Evolutionary conservation across 2,888 invertebrate genomes (phyloP), one percentile per base, ranked within the genome.

Genomic region (Leptopilina myrica): DNA sequence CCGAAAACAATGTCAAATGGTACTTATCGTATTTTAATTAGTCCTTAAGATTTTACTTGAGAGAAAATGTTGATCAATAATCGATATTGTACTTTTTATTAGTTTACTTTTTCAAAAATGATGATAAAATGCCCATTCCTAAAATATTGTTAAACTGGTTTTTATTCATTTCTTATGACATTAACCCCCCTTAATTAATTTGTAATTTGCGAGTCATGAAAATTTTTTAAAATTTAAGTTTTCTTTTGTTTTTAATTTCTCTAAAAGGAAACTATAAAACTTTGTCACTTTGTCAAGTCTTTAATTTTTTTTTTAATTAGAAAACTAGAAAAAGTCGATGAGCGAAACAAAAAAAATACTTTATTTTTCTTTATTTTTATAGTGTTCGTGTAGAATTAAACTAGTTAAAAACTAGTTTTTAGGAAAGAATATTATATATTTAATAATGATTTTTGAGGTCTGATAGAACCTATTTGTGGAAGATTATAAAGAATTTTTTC

Each of bases 121-220:
- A 33, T 53, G 69, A 73, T 73, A 73, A 73, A 73, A 73, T 73
- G 49, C 53, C 33, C 53, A 73, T 73, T 73, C 56, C 53, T 73
- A 33, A 73, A 73, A 73, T 73, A 73, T 73, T 73, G 73, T 73
- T 73, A 73, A 73, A 7, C 33, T 56, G 53, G 73, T 73, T 73
- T 20, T 53, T 69, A 26, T 56, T 53, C 56, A 73, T 73, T 73
- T 73, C 49, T 11, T 14, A 49, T n/a, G 56, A 26, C 56, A 73
- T 26, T n/a, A 14, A 56, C 73, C 5, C 33, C 5, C 33, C 33
- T 0, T 5, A 33, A 26, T 26, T 14, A 69, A 73, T n/a, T 49
- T 69, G 49, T 73, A 56, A 73, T n/a, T 20, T 56, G 8, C 49
- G 26, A 73, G 56, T 26, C n/a, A 56, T n/a, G n/a, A 12, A 62